phyloP scores from a whole-genome alignment of 1,140 invertebrate species.

The Cotesia chilonis region DNA sequence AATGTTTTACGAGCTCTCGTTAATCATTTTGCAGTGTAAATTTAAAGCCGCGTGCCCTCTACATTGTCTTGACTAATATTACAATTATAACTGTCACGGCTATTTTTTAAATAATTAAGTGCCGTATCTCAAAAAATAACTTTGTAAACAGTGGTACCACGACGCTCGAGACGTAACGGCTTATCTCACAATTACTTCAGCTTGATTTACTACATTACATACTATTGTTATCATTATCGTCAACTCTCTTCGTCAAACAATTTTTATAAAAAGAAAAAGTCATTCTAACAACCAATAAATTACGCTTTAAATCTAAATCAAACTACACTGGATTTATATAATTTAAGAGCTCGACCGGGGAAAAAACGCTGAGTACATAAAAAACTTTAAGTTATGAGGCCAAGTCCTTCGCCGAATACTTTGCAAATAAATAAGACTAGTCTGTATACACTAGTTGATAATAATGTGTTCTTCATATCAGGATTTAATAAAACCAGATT shows the following conservation, averaged over 20 bases:
- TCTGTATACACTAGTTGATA: not conserved
- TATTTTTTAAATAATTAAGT: conserved; percentile 11
- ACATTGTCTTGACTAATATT: too few relatives aligned
- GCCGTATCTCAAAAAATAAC: conserved; percentile 57
- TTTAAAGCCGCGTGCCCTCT: too few relatives aligned
- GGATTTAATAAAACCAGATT: too few relatives aligned
- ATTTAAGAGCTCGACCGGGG: too few relatives aligned
- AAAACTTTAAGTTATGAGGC: conserved; percentile 27
- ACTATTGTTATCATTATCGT: too few relatives aligned
- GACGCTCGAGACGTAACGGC: conserved; percentile 33
- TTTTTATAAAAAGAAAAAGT: too few relatives aligned
- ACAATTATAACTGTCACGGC: not conserved
- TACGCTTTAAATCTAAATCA: too few relatives aligned
- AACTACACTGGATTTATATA: too few relatives aligned
- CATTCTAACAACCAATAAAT: too few relatives aligned
- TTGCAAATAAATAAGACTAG: not conserved
- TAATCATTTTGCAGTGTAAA: too few relatives aligned
- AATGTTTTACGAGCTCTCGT: too few relatives aligned
- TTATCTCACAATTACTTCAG: conserved; percentile 59
- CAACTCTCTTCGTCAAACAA: conserved; percentile 4
- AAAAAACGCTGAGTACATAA: too few relatives aligned
- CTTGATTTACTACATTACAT: conserved; percentile 56
- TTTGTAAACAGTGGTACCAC: conserved; percentile 52
- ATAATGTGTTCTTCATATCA: not conserved
- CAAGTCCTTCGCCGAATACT: conserved; percentile 28